Base-by-base conservation (phyloP, 1,140 invertebrate species). In the Drosophila dunni region DNA sequence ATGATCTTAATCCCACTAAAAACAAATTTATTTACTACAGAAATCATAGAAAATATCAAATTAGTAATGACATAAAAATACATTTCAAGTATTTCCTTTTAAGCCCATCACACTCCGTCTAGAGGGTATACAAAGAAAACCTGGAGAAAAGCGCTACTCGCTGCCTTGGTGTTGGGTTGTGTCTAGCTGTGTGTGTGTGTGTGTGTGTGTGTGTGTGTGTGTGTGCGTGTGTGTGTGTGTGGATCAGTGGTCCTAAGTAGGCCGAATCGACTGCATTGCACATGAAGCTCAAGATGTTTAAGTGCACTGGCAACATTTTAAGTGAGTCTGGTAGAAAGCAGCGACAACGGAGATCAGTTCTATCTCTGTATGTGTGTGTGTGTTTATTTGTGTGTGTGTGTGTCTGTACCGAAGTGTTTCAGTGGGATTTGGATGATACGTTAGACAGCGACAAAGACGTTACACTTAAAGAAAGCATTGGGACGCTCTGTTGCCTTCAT, bases 241-340 rank as follows among this genome's bases (percentile, higher is more conserved):
- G 60, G 57, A 73, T 67, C 51, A 67, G 50, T 50, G 56, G 66
- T 45, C 29, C 54, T 72, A 54, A 61, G 53, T 56, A 53, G 61
- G 65, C 56, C 46, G 38, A 58, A 61, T 53, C 40, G 34, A 67
- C 48, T 63, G 50, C 57, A 53, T 10, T 57, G 29, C 53, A 40
- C 24, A 38, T 24, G 54, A 40, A 54, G 66, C 72, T 71, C 66
- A 75, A 78, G 57, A 56, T 62, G 50, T 44, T 66, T 57, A 66
- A 61, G 61, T 65, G 61, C 56, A 62, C 40, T 61, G 66, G 53
- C 66, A 64, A 56, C 58, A 44, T 54, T 74, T 68, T 45, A 64
- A 64, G 53, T 62, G 45, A 56, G 36, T 62, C 63, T 15, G 13
- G 1, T 24, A 58, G 33, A 53, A 63, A 45, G 34, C 20, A 61